A percentile compares a stretch with the other conserved stretches of the same genome.
phyloP scores from a whole-genome alignment of 1,140 invertebrate genomes.

The Diorhabda sublineata region DNA sequence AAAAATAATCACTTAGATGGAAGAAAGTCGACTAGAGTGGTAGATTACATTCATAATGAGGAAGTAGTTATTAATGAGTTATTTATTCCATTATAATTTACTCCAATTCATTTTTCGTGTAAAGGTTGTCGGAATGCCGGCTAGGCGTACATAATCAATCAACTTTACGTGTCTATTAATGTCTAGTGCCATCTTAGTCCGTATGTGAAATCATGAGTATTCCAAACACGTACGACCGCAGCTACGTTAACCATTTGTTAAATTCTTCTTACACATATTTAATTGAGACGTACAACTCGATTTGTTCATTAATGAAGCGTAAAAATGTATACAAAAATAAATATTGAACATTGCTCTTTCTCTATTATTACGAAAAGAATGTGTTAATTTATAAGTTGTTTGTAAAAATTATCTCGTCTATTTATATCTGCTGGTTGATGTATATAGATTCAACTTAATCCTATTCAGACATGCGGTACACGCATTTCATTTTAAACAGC shows the following conservation, averaged over 20 bases:
- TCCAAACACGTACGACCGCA: constrained; percentile 12
- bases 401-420: too few relatives aligned
- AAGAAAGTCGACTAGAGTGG: constrained; percentile 7
- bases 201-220: constrained; percentile 1
- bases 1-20: constrained; percentile 12
- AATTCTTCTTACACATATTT: constrained; percentile 3
- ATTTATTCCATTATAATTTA: constrained; percentile 21
- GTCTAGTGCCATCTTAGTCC: constrained; percentile 15
- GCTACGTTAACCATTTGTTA: constrained; percentile 5
- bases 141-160: constrained; percentile 16
- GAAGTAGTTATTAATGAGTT: constrained; percentile 19
- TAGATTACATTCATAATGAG: constrained; percentile 7
- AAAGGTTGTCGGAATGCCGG: constrained; percentile 22
- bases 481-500: too few relatives aligned
- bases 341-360: too few relatives aligned
- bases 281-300: not conserved
- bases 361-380: too few relatives aligned
- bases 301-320: too few relatives aligned
- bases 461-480: too few relatives aligned
- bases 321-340: too few relatives aligned
- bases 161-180: constrained; percentile 23
- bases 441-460: too few relatives aligned
- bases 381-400: too few relatives aligned
- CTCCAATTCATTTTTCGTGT: constrained; percentile 25
- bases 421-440: too few relatives aligned